Evolutionary conservation across 2,797 vertebrate genomes (phyloP).

Genomic region (Anolis apletophallus): DNA sequence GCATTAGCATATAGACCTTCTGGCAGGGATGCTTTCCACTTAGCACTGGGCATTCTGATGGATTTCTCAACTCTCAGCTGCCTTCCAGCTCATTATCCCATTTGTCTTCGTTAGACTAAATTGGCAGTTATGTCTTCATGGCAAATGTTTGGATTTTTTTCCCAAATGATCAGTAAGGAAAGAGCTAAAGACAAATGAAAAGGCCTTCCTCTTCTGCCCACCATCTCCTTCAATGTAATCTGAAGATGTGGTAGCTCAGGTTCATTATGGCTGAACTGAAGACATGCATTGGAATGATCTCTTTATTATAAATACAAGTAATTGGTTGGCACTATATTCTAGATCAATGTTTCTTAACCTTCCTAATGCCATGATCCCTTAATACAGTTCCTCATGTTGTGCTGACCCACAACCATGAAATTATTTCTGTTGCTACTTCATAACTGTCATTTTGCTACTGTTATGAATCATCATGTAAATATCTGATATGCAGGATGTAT

Average conservation of each 20-base stretch:
- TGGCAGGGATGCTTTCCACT: constrained; percentile 75
- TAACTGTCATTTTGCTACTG: too few species aligned
- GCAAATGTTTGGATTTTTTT: constrained; percentile 79
- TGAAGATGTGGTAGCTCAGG: constrained; percentile 35
- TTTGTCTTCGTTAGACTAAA: constrained; percentile 85
- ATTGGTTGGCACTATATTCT: too few species aligned
- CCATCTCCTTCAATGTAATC: constrained; percentile 40
- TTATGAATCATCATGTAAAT: too few species aligned
- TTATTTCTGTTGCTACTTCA: too few species aligned
- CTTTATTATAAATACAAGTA: background rate
- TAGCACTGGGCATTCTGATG: constrained; percentile 71
- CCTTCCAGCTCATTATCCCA: constrained; percentile 81
- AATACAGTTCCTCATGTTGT: too few species aligned
- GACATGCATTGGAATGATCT: constrained; percentile 13
- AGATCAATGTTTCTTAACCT: too few species aligned
- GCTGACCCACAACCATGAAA: too few species aligned
- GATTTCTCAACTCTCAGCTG: constrained; percentile 75
- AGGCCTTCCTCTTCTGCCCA: constrained; percentile 4
- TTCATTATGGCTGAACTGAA: constrained; percentile 43
- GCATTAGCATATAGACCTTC: constrained; percentile 83
- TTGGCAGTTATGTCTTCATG: constrained; percentile 82
- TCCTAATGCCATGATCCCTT: too few species aligned
- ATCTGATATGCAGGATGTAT: too few species aligned
- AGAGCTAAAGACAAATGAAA: constrained; percentile 60
- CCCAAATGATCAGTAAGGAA: constrained; percentile 77